Percentiles rank a stretch among this genome's conserved stretches.
Evolutionary conservation across 2,888 invertebrate genomes (phyloP).

Genomic region (Rhingia rostrata): DNA sequence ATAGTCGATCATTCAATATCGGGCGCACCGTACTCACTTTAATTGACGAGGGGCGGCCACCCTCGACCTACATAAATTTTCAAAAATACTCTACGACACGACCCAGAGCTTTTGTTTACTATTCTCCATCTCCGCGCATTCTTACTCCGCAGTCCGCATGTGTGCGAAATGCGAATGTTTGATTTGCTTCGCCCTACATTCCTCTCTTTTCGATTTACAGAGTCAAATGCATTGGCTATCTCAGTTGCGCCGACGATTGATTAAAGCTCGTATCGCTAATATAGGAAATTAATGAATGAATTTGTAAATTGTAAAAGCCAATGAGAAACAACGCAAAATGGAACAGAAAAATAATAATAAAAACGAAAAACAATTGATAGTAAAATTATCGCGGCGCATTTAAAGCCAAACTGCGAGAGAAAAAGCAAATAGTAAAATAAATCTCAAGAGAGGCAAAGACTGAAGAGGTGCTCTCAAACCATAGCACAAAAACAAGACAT

Average conservation of each 20-base stretch:
- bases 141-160: constrained; percentile 9
- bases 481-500: not conserved
- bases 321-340: constrained; percentile 26
- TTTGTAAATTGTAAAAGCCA: constrained; percentile 71
- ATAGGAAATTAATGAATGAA: constrained; percentile 67
- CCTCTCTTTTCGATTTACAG: constrained; percentile 12
- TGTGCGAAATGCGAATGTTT: constrained; percentile 34
- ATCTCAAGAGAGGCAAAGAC: not conserved
- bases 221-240: not conserved
- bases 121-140: constrained; percentile 25
- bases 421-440: not conserved
- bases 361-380: constrained; percentile 31
- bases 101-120: constrained; percentile 50
- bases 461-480: too few relatives aligned
- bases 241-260: constrained; percentile 61
- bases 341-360: constrained; percentile 28
- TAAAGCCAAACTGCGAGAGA: constrained; percentile 8
- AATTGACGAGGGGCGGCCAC: constrained; percentile 35
- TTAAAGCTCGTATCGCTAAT: constrained; percentile 63
- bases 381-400: constrained; percentile 46
- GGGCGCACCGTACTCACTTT: constrained; percentile 31
- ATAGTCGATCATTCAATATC: constrained; percentile 19
- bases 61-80: constrained; percentile 55
- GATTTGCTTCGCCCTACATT: constrained; percentile 14
- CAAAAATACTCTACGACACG: constrained; percentile 19